Conservation (phyloP, 2,888 invertebrate genomes). For the Caenorhabditis japonica region DNA sequence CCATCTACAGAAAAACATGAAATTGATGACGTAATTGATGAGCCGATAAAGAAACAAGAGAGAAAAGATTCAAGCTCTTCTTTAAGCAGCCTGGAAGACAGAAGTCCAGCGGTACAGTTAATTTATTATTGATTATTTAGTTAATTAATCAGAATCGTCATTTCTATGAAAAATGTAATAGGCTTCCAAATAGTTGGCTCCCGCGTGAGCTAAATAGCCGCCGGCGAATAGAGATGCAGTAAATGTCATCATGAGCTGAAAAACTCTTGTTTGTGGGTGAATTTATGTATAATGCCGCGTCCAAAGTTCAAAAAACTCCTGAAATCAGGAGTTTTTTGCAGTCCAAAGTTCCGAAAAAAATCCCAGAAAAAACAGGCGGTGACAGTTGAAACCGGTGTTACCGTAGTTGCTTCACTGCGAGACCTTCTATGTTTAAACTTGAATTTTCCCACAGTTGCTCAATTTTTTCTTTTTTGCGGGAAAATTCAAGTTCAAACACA, state of each 20-base stretch:
- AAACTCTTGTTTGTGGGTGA: neutral
- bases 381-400: too few species aligned
- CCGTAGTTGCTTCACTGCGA: too few species aligned
- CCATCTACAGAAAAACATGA: slow-evolving; percentile 31
- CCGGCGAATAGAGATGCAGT: slow-evolving; percentile 24
- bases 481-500: too few species aligned
- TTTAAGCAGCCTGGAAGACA: slow-evolving; percentile 39
- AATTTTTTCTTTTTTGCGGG: too few species aligned
- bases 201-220: slow-evolving; percentile 21
- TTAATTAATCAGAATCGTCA: slow-evolving; percentile 1
- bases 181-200: slow-evolving; percentile 21
- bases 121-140: slow-evolving; percentile 1
- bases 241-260: slow-evolving; percentile 12
- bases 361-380: too few species aligned
- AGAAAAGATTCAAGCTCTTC: slow-evolving; percentile 31
- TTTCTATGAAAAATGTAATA: slow-evolving; percentile 14
- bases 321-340: too few species aligned
- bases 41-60: slow-evolving; percentile 10
- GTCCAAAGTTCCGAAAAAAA: too few species aligned
- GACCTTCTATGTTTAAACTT: too few species aligned
- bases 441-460: too few species aligned
- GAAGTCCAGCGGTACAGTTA: slow-evolving; percentile 13
- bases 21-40: slow-evolving; percentile 12
- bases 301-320: too few species aligned
- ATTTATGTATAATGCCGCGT: too few species aligned